phyloP scores from a whole-genome alignment of 2,888 invertebrate species.

The Gortyna flavago region DNA sequence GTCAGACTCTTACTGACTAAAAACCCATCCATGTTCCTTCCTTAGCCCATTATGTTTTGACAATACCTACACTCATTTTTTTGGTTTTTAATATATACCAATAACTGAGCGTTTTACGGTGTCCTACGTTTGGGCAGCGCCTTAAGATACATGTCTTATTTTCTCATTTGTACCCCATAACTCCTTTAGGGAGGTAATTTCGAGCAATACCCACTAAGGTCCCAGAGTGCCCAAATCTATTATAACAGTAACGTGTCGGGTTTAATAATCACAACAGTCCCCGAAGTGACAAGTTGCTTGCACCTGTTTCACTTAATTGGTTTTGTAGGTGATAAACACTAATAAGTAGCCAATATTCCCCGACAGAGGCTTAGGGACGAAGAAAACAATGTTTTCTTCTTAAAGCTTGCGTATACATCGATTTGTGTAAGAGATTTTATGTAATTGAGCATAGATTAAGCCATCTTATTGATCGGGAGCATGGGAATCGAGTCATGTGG shows the following conservation, averaged over 20 bases:
- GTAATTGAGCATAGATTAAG: conserved; percentile 4
- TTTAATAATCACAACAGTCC: conserved; percentile 58
- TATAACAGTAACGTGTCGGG: conserved; percentile 57
- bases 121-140: not conserved
- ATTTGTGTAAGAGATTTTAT: conserved; percentile 21
- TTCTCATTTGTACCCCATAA: conserved; percentile 48
- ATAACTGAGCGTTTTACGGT: not conserved
- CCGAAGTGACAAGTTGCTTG: conserved; percentile 58
- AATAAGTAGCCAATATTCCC: conserved; percentile 61
- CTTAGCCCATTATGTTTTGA: too few relatives aligned
- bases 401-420: conserved; percentile 3
- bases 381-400: conserved; percentile 51
- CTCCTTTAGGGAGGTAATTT: conserved; percentile 40
- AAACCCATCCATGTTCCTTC: too few relatives aligned
- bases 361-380: conserved; percentile 36
- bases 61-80: too few relatives aligned
- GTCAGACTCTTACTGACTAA: too few relatives aligned
- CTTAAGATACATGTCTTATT: conserved; percentile 21
- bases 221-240: conserved; percentile 58
- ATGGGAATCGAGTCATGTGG: not conserved
- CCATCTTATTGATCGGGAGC: not conserved
- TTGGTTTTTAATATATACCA: too few relatives aligned
- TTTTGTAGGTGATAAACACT: conserved; percentile 63
- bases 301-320: conserved; percentile 66
- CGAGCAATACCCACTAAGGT: conserved; percentile 26